Evolutionary conservation across 1,140 invertebrate species (phyloP), one percentile per base, ranked within the genome.

Genomic region (Macrocentrus cingulum): DNA sequence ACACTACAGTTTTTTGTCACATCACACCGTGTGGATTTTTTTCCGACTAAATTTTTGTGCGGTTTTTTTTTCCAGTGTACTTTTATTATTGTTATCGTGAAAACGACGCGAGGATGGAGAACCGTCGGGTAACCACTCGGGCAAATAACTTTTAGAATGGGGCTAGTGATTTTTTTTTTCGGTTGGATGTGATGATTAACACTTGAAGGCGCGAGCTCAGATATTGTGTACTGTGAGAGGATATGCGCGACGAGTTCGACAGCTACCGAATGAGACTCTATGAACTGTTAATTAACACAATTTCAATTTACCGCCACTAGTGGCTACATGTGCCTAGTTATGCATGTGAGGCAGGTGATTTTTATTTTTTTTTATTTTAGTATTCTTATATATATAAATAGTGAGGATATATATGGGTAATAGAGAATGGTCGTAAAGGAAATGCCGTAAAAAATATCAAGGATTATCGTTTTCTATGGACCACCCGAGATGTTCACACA

Each of bases 161-260:
- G 66, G 50, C 65, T 67, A 65, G 64, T n/a, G n/a, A n/a, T n/a
- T 65, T 70, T 70, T 76, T 74, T 72, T 20, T 45, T 8, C 19
- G 64, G 68, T 75, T 74, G 70, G 72, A 64, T 69, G 77, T 74
- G 64, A 76, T 75, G 66, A 79, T 76, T 79, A 79, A 67, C 75
- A 78, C 75, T 56, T 48, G 34, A 19, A 59, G 48, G 32, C 63
- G 65, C 57, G 58, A 37, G 58, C 45, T 58, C 39, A 44, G 49
- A 39, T 49, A 16, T 34, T 41, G 34, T 41, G 16, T 18, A 13
- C 20, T 48, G 32, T 8, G 46, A 15, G 39, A 22, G 34, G 20
- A 36, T 54, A 39, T 52, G 22, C 22, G 39, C 54, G 29, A 19
- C 23, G 2, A 36, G 22, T 29, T n/a, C 51, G 50, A 46, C 50